These are phyloP conservation scores for Amazona ochrocephala DNA, from an alignment of 2,797 vertebrate species.

Conservation along the genomic window DNA sequence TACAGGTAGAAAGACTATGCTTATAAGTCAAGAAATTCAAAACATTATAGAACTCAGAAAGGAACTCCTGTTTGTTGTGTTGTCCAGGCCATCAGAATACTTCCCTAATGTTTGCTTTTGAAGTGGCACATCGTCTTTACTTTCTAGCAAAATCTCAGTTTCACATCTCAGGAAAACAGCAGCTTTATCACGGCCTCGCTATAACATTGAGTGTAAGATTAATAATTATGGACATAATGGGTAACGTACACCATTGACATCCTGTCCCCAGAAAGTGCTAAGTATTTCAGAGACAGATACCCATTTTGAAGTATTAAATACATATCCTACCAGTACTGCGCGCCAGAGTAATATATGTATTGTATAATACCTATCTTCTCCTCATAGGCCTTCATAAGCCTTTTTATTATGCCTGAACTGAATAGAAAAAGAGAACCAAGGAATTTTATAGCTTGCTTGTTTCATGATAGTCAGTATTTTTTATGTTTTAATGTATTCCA, in stretches of 20 bases:
- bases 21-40: neutral
- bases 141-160: neutral
- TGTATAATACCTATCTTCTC: neutral
- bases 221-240: neutral
- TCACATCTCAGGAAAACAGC: neutral
- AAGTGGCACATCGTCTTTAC: neutral
- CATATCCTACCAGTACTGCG: neutral
- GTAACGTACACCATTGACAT: neutral
- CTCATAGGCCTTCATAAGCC: neutral
- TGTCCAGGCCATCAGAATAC: neutral
- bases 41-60: neutral
- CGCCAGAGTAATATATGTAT: neutral
- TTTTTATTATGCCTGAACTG: neutral
- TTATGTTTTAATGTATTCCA: conserved; percentile 75
- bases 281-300: neutral
- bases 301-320: neutral
- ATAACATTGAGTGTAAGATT: neutral
- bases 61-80: neutral
- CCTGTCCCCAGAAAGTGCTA: neutral
- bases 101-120: neutral
- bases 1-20: neutral
- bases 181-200: neutral
- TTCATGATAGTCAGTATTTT: conserved; percentile 15
- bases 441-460: neutral
- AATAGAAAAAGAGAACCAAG: neutral